Evolutionary conservation across 2,113 vertebrate species (phyloP).

Genomic region (Rattus rattus): DNA sequence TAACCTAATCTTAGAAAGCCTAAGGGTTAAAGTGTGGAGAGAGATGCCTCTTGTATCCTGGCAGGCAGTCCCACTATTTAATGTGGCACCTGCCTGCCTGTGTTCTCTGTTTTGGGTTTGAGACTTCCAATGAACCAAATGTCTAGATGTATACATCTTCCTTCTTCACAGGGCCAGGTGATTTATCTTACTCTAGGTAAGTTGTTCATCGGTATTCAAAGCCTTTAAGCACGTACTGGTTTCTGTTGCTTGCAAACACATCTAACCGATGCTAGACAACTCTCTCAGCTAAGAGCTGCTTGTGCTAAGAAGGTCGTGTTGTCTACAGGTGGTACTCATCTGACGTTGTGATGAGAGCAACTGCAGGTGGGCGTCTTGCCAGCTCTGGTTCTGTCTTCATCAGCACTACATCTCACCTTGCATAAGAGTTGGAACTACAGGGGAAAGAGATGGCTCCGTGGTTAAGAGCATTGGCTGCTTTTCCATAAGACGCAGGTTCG

Average conservation of each 20-base stretch:
- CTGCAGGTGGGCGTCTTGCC: background rate
- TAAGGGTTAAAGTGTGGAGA: background rate
- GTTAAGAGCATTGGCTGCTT: background rate
- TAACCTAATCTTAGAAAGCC: background rate
- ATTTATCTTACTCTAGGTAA: background rate
- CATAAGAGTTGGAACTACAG: background rate
- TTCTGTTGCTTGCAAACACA: background rate
- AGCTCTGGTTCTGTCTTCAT: background rate
- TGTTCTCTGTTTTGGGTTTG: background rate
- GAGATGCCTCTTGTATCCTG: background rate
- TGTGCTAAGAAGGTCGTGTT: background rate
- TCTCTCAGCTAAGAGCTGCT: background rate
- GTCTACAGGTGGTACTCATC: no score
- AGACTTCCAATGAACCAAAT: background rate
- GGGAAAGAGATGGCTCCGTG: background rate
- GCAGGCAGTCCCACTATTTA: background rate
- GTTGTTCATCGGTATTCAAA: background rate
- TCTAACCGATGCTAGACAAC: background rate
- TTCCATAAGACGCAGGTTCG: background rate
- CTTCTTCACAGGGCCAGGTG: background rate
- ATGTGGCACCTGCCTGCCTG: background rate
- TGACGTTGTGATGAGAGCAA: background rate
- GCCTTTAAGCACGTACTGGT: background rate
- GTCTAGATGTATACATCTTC: background rate
- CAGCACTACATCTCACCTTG: background rate